Percentiles rank a stretch among this genome's conserved stretches.
Evolutionary conservation across 2,113 vertebrate species (phyloP).

Genomic region (Nannobrachium achirus): DNA sequence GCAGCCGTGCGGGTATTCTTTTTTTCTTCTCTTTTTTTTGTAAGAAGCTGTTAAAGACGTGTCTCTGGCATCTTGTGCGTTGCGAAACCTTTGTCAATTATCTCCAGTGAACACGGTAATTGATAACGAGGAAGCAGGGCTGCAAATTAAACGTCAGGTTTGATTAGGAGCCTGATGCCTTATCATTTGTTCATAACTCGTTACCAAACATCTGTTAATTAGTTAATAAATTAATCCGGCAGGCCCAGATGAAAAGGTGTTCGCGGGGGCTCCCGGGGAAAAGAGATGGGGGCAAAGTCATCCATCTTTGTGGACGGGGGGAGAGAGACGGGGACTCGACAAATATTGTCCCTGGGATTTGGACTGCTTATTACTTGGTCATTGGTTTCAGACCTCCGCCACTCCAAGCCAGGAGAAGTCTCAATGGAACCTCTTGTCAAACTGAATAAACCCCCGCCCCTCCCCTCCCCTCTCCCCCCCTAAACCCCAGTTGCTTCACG

Average conservation of each 20-base stretch:
- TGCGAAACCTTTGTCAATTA: slow-evolving; percentile 73
- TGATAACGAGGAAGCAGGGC: slow-evolving; percentile 79
- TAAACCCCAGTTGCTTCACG: slow-evolving; percentile 44
- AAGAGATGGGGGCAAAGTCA: slow-evolving; percentile 66
- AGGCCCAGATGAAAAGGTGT: slow-evolving; percentile 68
- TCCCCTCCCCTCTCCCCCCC: background rate
- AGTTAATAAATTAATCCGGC: slow-evolving; percentile 74
- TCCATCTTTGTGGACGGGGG: slow-evolving; percentile 69
- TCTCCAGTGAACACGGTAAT: slow-evolving; percentile 72
- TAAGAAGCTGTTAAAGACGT: slow-evolving; percentile 72
- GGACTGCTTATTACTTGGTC: slow-evolving; percentile 76
- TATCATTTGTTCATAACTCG: slow-evolving; percentile 83
- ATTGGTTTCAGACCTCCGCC: slow-evolving; percentile 73
- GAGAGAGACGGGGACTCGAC: slow-evolving; percentile 60
- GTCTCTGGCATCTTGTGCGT: slow-evolving; percentile 57
- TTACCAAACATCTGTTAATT: slow-evolving; percentile 85
- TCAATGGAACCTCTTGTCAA: slow-evolving; percentile 74
- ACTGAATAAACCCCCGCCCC: slow-evolving; percentile 28
- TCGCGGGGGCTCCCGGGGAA: slow-evolving; percentile 43
- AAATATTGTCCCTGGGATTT: slow-evolving; percentile 78
- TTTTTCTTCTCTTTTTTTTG: slow-evolving; percentile 7
- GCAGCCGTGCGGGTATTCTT: slow-evolving; percentile 44
- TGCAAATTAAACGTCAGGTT: slow-evolving; percentile 84
- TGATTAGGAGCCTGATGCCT: slow-evolving; percentile 82
- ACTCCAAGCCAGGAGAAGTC: slow-evolving; percentile 53